Evolutionary conservation across 2,113 vertebrate genomes (phyloP), one percentile per base, ranked within the genome.

Genomic region (Zosterops borbonicus): DNA sequence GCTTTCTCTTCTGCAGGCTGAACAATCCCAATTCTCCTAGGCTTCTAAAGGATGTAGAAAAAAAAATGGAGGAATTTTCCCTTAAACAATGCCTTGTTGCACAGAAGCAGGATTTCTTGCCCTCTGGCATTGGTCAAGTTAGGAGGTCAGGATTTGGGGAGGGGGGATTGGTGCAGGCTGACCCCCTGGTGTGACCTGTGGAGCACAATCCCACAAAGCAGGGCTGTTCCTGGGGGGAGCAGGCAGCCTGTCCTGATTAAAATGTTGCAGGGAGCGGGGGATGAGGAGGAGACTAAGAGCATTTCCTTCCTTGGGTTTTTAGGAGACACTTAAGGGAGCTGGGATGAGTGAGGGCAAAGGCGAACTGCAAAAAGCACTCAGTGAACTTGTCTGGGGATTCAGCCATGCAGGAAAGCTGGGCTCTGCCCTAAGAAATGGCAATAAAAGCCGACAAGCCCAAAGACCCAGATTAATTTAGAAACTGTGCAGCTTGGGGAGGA

Each of bases 291-390:
- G 58, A 25, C 62, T 71, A 21, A 94, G 82, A 2, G 0, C 63
- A 9, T 96, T 77, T 90, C 56, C 44, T 60, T 12, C 55, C 73
- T 15, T 13, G 12, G 76, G 18, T 69, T 90, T 94, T 85, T 82
- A 69, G 89, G 89, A 86, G 68, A 53, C 74, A 49, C 93, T 96
- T 73, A 41, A 68, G 86, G 86, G 90, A 96, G 93, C 67, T 65
- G 46, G 82, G 60, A n/a, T 64, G 93, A 70, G 41, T 6, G 15
- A 78, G 81, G 83, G 92, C 87, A 83, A 20, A 69, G 89, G 82
- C 35, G 0, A 81, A 12, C 53, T 90, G 81, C 90, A 92, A 6
- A 87, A 87, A 94, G 94, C 93, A 70, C 89, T 96, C 64, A 29
- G 39, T 25, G 42, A 76, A 5, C 84, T 93, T 41, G 67, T 78